A percentile compares a stretch with the other conserved stretches of the same genome.
Evolutionary conservation across 2,888 invertebrate species (phyloP).

Genomic region (Nomada fabriciana): DNA sequence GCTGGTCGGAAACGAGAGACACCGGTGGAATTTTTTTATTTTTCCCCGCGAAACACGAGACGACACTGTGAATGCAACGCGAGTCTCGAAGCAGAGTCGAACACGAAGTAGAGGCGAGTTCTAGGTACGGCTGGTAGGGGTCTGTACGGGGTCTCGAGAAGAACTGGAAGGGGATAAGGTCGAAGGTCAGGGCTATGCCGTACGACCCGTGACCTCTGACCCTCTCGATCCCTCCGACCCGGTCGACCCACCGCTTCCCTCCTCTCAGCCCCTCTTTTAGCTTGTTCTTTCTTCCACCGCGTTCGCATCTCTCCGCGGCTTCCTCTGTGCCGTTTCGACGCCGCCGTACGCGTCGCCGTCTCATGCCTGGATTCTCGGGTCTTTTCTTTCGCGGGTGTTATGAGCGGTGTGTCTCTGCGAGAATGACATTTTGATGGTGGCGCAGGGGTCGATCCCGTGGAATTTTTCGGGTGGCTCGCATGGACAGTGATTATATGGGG

Average conservation of each 20-base stretch:
- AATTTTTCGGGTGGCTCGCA: background rate
- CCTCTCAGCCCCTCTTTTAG: conserved; percentile 16
- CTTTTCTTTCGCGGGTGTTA: background rate
- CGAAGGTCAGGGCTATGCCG: conserved; percentile 82
- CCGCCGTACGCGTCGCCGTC: conserved; percentile 31
- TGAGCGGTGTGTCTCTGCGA: background rate
- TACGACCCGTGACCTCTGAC: conserved; percentile 82
- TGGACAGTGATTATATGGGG: background rate
- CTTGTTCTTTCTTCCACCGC: conserved; percentile 38
- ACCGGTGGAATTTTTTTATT: background rate
- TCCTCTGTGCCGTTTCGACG: conserved; percentile 28
- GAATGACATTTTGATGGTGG: background rate
- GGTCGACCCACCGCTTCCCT: conserved; percentile 67
- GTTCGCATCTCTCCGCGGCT: conserved; percentile 37
- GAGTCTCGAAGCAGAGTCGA: conserved; percentile 63
- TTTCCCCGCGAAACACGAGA: conserved; percentile 16
- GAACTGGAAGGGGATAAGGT: conserved; percentile 70
- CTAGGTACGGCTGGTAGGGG: conserved; percentile 72
- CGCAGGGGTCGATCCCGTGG: too few species aligned
- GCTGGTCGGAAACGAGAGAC: background rate
- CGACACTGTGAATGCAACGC: conserved; percentile 41
- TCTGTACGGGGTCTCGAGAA: conserved; percentile 65
- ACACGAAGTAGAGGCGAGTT: conserved; percentile 69
- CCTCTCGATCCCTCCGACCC: conserved; percentile 80
- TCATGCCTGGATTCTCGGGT: background rate